phyloP scores from a whole-genome alignment of 2,888 invertebrate species.

The Gandaritis pyraliata region DNA sequence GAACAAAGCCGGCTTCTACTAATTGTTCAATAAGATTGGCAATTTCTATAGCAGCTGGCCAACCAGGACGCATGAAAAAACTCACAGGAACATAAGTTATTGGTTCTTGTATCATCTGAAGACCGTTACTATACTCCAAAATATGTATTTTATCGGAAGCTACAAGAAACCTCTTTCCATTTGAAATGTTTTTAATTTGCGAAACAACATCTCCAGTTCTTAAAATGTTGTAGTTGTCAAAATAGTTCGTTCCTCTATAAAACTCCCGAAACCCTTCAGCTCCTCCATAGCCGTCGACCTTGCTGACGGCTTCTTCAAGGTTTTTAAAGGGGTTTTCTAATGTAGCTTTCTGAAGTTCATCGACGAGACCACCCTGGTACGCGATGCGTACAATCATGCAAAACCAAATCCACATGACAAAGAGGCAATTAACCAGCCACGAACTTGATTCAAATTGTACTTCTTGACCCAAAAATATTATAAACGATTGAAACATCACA shows the following conservation, averaged over 20 bases:
- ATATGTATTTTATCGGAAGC: constrained; percentile 46
- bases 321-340: constrained; percentile 55
- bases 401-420: constrained; percentile 66
- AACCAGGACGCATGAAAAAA: constrained; percentile 60
- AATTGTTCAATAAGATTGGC: constrained; percentile 43
- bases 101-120: constrained; percentile 55
- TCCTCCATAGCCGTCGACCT: constrained; percentile 58
- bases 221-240: constrained; percentile 44
- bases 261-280: constrained; percentile 43
- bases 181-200: constrained; percentile 47
- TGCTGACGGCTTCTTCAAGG: constrained; percentile 51
- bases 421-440: constrained; percentile 53
- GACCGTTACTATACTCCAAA: constrained; percentile 32
- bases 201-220: constrained; percentile 37
- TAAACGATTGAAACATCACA: constrained; percentile 50
- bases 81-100: constrained; percentile 47
- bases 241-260: constrained; percentile 50
- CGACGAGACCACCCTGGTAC: constrained; percentile 61
- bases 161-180: constrained; percentile 57
- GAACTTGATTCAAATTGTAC: constrained; percentile 52
- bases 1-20: constrained; percentile 53
- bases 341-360: constrained; percentile 52
- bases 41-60: constrained; percentile 56
- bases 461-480: constrained; percentile 61
- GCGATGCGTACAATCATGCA: constrained; percentile 62